Evolutionary conservation across 2,888 invertebrate genomes (phyloP).

Genomic region (Pomacea canaliculata): DNA sequence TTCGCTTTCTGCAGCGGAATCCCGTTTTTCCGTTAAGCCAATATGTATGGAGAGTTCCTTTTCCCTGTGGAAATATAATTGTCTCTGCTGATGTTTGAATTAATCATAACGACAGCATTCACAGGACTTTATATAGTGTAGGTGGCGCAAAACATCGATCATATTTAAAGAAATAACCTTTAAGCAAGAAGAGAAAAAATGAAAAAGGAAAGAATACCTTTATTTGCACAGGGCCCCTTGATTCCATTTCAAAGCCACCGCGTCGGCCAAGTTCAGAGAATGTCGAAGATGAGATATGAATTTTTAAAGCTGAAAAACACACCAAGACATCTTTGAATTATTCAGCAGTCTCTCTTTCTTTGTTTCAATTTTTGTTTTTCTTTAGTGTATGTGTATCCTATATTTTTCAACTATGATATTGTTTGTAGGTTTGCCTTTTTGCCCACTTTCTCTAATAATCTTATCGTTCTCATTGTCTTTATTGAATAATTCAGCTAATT

Average conservation of each 20-base stretch:
- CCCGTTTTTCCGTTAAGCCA: no score
- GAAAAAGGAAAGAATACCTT: background rate
- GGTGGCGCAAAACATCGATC: no score
- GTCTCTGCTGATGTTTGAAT: no score
- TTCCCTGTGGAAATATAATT: no score
- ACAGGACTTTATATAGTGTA: no score
- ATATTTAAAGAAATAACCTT: no score
- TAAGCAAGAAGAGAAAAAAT: background rate
- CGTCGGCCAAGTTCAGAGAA: background rate
- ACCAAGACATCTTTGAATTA: background rate
- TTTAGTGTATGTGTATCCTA: background rate
- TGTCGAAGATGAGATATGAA: background rate
- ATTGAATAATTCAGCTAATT: no score
- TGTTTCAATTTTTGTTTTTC: constrained; percentile 4
- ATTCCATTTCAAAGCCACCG: background rate
- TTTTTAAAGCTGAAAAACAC: constrained; percentile 3
- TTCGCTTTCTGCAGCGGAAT: no score
- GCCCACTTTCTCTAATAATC: no score
- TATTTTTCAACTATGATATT: background rate
- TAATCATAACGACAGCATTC: no score
- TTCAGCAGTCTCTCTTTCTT: background rate
- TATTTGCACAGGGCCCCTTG: constrained; percentile 1
- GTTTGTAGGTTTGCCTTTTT: background rate
- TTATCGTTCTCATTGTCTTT: no score
- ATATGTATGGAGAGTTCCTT: no score